Base-by-base conservation (phyloP, 1,140 invertebrate species). In the Sitobion miscanthi region DNA sequence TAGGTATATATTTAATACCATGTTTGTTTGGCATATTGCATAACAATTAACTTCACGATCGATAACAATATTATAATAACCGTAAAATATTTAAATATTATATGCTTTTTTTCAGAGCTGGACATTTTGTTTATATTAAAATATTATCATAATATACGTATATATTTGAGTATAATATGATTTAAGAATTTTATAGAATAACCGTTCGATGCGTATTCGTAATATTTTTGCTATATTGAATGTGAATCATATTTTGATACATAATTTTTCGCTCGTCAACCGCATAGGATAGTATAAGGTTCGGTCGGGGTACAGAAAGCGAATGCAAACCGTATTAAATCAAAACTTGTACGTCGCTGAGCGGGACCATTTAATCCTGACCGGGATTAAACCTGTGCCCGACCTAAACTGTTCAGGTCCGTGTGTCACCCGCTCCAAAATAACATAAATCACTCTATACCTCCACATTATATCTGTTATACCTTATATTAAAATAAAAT, bases 281-380 rank as follows among this genome's bases (percentile, higher is more conserved):
- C 83, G 45, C 42, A 85, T n/a, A 20, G 62, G 3, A 85, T 45
- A 45, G 35, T 25, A 45, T 42, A 42, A 85, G 20, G 21, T 85
- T 45, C 5, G 21, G 45, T 45, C 1, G 9, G 83, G 9, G 38
- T 42, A 42, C 83, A 85, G 21, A 42, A 85, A 85, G 42, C 8
- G 49, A 52, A 52, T 7, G n/a, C n/a, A 49, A 88, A 88, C n/a
- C n/a, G 47, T 88, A 88, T 88, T 88, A 88, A 88, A 88, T 88
- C 87, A 88, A 88, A 88, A 88, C 87, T 88, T 88, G 87, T 88
- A 52, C n/a, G n/a, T 35, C n/a, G 35, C 30, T 88, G 87, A 52
- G 52, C 87, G 30, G 20, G 49, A 52, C 45, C n/a, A 88, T 88
- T 88, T 88, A 88, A 88, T 88, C 87, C 87, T 54, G n/a, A 88